phyloP scores from a whole-genome alignment of 1,140 invertebrate genomes.

The Drosophila santomea region DNA sequence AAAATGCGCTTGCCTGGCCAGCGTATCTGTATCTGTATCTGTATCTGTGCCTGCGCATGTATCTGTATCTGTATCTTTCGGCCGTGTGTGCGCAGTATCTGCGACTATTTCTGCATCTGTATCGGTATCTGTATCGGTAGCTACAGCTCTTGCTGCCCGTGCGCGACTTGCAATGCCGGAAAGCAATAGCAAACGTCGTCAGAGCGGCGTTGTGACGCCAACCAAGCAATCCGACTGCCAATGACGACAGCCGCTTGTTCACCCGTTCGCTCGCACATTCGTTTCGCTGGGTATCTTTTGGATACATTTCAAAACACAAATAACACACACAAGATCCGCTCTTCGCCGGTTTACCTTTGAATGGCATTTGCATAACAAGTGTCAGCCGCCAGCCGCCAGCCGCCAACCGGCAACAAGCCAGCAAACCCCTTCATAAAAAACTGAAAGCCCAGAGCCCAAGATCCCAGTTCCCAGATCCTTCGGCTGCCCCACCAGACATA shows the following conservation, averaged over 20 bases:
- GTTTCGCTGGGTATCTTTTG: slow-evolving; percentile 52
- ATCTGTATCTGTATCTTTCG: slow-evolving; percentile 10
- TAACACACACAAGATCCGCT: slow-evolving; percentile 29
- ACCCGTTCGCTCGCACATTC: slow-evolving; percentile 2
- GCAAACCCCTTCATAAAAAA: neutral
- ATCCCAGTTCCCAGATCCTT: slow-evolving; percentile 49
- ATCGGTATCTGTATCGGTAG: slow-evolving; percentile 4
- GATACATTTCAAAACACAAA: slow-evolving; percentile 60
- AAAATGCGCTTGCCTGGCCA: slow-evolving; percentile 73
- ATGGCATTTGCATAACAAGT: slow-evolving; percentile 78
- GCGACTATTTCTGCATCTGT: neutral
- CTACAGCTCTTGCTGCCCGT: slow-evolving; percentile 34
- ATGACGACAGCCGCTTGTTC: slow-evolving; percentile 61
- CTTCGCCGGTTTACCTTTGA: slow-evolving; percentile 59
- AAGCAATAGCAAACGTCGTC: slow-evolving; percentile 69
- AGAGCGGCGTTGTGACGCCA: slow-evolving; percentile 63
- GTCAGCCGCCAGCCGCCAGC: slow-evolving; percentile 14
- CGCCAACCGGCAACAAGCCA: neutral
- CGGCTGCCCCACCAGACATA: slow-evolving; percentile 33
- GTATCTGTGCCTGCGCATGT: slow-evolving; percentile 15
- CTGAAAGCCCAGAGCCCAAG: neutral
- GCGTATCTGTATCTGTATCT: slow-evolving; percentile 27
- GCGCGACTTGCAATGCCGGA: slow-evolving; percentile 72
- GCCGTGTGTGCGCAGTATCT: slow-evolving; percentile 37
- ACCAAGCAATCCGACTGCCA: slow-evolving; percentile 40